These are phyloP conservation scores for Hyaena hyaena DNA, from an alignment of 2,113 vertebrate genomes.

Conservation along the genomic window DNA sequence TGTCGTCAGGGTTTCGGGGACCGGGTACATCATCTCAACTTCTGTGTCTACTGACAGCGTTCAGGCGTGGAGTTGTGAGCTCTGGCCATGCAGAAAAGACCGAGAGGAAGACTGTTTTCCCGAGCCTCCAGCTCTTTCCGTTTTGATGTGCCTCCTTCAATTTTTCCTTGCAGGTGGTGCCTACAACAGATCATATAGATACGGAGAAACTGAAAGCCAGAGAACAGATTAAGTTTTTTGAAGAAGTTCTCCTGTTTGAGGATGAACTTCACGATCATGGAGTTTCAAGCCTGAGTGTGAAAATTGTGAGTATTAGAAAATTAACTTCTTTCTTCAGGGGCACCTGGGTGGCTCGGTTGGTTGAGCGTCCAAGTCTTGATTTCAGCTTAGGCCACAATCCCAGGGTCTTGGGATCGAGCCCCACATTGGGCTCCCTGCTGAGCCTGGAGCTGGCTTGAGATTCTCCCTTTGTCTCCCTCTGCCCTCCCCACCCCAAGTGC, in stretches of 20 bases:
- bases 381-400: too few species aligned
- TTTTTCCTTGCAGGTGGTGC: constrained; percentile 86
- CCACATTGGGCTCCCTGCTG: too few species aligned
- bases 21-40: background rate
- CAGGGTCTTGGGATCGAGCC: too few species aligned
- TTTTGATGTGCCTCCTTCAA: background rate
- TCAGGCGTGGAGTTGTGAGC: background rate
- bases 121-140: background rate
- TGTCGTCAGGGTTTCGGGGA: background rate
- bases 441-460: too few species aligned
- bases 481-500: too few species aligned
- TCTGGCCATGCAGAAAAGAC: background rate
- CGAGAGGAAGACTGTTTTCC: background rate
- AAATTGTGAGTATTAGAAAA: constrained; percentile 91
- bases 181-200: constrained; percentile 95
- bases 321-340: background rate
- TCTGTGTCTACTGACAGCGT: background rate
- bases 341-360: too few species aligned
- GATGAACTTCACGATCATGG: constrained; percentile 99
- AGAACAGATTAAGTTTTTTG: constrained; percentile 98
- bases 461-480: too few species aligned
- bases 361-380: too few species aligned
- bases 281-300: constrained; percentile 96
- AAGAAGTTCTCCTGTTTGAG: constrained; percentile 97
- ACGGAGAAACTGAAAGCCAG: constrained; percentile 96